Conservation (phyloP, 2,888 invertebrate genomes). For the Parascotia fuliginaria region DNA sequence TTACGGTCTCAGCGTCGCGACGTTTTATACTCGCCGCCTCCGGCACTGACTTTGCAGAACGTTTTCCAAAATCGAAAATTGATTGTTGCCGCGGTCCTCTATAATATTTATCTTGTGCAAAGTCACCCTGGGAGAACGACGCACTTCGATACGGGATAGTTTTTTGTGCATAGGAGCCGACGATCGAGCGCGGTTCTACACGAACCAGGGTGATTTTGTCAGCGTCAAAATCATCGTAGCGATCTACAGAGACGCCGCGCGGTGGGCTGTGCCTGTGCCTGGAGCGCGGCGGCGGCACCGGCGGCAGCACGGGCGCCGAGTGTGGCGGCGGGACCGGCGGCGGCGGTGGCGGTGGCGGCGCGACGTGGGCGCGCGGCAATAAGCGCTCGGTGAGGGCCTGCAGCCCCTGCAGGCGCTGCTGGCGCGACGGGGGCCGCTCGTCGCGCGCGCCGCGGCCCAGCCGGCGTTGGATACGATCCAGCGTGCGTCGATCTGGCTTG, state of each 20-base stretch:
- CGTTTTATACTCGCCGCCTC: conserved; percentile 54
- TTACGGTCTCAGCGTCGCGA: conserved; percentile 65
- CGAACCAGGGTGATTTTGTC: conserved; percentile 82
- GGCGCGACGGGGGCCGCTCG: conserved; percentile 81
- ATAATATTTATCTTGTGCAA: conserved; percentile 85
- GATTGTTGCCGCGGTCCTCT: conserved; percentile 70
- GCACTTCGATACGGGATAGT: conserved; percentile 92
- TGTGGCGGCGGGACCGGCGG: conserved; percentile 76
- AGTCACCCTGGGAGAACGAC: conserved; percentile 95
- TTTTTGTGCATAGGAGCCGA: conserved; percentile 87
- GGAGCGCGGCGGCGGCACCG: conserved; percentile 84
- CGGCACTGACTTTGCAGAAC: conserved; percentile 54
- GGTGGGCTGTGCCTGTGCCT: conserved; percentile 82
- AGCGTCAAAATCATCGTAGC: conserved; percentile 77
- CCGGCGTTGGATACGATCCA: conserved; percentile 93
- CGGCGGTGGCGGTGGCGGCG: conserved; percentile 63
- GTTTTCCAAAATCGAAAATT: conserved; percentile 76
- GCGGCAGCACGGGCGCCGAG: conserved; percentile 84
- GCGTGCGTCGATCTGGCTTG: conserved; percentile 87
- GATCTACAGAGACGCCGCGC: conserved; percentile 77
- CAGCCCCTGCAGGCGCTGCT: conserved; percentile 91
- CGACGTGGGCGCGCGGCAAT: conserved; percentile 83
- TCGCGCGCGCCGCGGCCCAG: conserved; percentile 87
- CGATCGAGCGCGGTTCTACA: conserved; percentile 86
- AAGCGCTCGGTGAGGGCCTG: conserved; percentile 93